Evolutionary conservation across 2,113 vertebrate genomes (phyloP).

Genomic region (cattle (Bos taurus)): ARS-UCD2.0 NC_037337.1:33956001-33956500

Average conservation of each 20-base stretch:
- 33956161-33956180: neutral
- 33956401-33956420: neutral
- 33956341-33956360: neutral
- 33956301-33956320: neutral
- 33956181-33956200: neutral
- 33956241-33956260: neutral
- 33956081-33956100: neutral
- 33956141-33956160: neutral
- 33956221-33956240: neutral
- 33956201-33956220: no score
- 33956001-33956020: no score
- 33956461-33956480: neutral
- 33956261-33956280: neutral
- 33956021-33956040: no score
- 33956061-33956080: neutral
- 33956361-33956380: neutral
- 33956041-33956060: no score
- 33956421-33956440: neutral
- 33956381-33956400: neutral
- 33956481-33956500: neutral
- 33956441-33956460: neutral
- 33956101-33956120: neutral
- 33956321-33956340: neutral
- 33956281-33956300: neutral
- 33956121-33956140: neutral